These are phyloP conservation scores for Agriotes lineatus DNA, from an alignment of 2,888 invertebrate genomes.

Conservation along the genomic window DNA sequence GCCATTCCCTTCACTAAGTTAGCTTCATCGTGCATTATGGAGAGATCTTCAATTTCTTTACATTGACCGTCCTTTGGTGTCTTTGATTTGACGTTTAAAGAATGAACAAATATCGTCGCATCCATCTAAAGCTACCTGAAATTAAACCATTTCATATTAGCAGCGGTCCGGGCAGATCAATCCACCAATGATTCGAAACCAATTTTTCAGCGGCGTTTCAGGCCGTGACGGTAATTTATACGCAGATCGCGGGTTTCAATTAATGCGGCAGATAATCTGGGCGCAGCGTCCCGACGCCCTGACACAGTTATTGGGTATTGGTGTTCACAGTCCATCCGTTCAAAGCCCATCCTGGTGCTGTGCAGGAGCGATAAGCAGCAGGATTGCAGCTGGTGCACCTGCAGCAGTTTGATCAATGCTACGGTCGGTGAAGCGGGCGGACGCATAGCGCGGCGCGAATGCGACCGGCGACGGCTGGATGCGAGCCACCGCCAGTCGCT, in stretches of 20 bases:
- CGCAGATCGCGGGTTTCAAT: neutral
- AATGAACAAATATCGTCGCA: too few relatives aligned
- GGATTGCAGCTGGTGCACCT: conserved; percentile 52
- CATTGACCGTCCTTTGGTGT: too few relatives aligned
- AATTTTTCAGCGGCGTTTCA: neutral
- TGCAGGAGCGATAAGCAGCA: conserved; percentile 36
- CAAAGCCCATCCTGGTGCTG: conserved; percentile 2
- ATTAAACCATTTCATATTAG: too few relatives aligned
- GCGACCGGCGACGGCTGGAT: conserved; percentile 60
- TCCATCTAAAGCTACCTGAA: too few relatives aligned
- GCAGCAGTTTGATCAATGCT: conserved; percentile 58
- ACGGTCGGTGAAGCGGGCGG: conserved; percentile 50
- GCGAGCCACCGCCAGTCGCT: conserved; percentile 66
- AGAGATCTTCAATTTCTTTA: too few relatives aligned
- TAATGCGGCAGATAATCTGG: neutral
- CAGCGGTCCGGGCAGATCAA: too few relatives aligned
- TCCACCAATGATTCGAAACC: too few relatives aligned
- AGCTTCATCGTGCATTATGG: too few relatives aligned
- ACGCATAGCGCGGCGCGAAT: conserved; percentile 53
- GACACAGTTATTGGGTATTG: too few relatives aligned
- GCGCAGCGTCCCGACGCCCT: neutral
- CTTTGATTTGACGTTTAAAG: too few relatives aligned
- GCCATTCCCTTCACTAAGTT: too few relatives aligned
- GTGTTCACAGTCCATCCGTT: neutral
- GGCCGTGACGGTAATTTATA: neutral